Conservation (phyloP, 2,113 vertebrate genomes). For the Cettia cetti region DNA sequence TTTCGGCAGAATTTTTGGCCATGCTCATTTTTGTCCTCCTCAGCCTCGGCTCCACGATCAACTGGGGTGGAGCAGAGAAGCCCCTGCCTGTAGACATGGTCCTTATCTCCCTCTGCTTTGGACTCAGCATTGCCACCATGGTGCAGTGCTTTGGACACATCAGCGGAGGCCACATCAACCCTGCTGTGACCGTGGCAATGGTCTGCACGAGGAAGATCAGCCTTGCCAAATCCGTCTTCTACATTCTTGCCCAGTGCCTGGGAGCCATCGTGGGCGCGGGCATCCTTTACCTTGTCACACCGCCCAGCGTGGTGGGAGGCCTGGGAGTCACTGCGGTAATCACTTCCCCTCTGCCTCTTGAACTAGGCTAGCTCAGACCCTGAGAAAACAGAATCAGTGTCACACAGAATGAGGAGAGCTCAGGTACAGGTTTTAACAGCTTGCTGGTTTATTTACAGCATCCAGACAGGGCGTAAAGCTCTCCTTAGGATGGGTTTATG, state of each 20-base stretch:
- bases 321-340: constrained; percentile 89
- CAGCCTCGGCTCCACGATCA: constrained; percentile 90
- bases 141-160: constrained; percentile 96
- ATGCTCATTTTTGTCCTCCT: constrained; percentile 93
- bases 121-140: constrained; percentile 95
- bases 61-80: constrained; percentile 84
- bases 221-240: constrained; percentile 90
- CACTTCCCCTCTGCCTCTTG: background rate
- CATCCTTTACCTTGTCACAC: constrained; percentile 89
- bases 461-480: background rate
- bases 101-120: constrained; percentile 94
- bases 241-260: constrained; percentile 89
- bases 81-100: constrained; percentile 84
- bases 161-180: constrained; percentile 95
- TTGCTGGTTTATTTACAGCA: background rate
- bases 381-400: background rate
- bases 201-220: constrained; percentile 91
- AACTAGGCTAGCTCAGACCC: background rate
- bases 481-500: background rate
- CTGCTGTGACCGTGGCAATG: constrained; percentile 91
- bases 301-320: constrained; percentile 76
- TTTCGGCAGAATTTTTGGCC: constrained; percentile 89
- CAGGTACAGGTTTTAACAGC: background rate
- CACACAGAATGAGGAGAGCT: background rate
- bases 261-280: constrained; percentile 87